phyloP scores from a whole-genome alignment of 2,113 vertebrate species.

The Tringa solitaria region DNA sequence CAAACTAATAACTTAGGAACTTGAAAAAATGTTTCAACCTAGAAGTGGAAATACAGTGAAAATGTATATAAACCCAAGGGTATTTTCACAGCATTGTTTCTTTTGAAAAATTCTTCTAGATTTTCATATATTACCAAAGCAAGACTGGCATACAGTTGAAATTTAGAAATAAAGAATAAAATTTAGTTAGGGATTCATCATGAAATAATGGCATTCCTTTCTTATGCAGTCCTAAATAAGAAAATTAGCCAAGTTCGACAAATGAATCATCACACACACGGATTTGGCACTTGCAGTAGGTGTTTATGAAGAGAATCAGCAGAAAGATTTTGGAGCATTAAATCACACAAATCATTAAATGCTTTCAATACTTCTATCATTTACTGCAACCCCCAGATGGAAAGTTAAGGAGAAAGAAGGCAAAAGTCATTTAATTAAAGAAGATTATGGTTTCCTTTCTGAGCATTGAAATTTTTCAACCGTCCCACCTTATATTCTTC shows the following conservation, averaged over 20 bases:
- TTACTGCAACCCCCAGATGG: neutral
- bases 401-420: constrained; percentile 15
- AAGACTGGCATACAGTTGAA: neutral
- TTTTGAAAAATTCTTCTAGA: neutral
- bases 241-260: neutral
- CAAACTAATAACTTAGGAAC: neutral
- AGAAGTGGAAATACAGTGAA: neutral
- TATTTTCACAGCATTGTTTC: neutral
- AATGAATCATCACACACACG: neutral
- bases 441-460: neutral
- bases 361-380: neutral
- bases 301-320: neutral
- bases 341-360: neutral
- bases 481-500: neutral
- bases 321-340: neutral
- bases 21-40: neutral
- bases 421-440: neutral
- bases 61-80: neutral
- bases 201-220: neutral
- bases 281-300: neutral
- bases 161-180: neutral
- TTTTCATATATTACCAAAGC: neutral
- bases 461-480: neutral
- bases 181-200: neutral
- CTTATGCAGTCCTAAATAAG: neutral